Evolutionary conservation across 2,888 invertebrate genomes (phyloP).

Genomic region (Metacarcinus magister): DNA sequence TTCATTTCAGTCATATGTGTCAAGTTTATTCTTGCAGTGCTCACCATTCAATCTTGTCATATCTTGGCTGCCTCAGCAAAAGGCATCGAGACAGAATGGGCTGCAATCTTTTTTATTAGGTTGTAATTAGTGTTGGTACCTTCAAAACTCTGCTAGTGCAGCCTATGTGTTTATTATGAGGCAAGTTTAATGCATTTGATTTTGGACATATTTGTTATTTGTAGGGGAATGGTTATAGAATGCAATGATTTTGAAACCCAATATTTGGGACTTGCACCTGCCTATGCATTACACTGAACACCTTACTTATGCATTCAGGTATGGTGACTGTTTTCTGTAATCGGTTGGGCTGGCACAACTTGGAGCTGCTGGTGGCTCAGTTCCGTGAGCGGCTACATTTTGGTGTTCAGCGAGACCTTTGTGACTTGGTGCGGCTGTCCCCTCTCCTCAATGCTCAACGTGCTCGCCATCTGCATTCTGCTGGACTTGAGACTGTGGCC

Average conservation of each 20-base stretch:
- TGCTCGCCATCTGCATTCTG: conserved; percentile 92
- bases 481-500: conserved; percentile 91
- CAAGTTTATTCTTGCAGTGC: too few relatives aligned
- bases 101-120: too few relatives aligned
- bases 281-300: neutral
- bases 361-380: conserved; percentile 94
- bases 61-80: too few relatives aligned
- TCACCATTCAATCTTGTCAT: too few relatives aligned
- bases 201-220: neutral
- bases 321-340: conserved; percentile 98
- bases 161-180: too few relatives aligned
- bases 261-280: neutral
- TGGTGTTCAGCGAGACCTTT: conserved; percentile 95
- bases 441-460: conserved; percentile 91
- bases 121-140: too few relatives aligned
- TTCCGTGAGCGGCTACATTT: conserved; percentile 97
- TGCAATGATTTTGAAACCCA: neutral
- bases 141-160: too few relatives aligned
- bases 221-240: neutral
- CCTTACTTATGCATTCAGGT: conserved; percentile 87
- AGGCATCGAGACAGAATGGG: too few relatives aligned
- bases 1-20: too few relatives aligned
- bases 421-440: conserved; percentile 94
- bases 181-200: too few relatives aligned
- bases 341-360: conserved; percentile 95